Percentiles rank a stretch among this genome's conserved stretches.
These are phyloP conservation scores for Lysandra coridon DNA, from an alignment of 2,888 invertebrate genomes.

Conservation along the genomic window DNA sequence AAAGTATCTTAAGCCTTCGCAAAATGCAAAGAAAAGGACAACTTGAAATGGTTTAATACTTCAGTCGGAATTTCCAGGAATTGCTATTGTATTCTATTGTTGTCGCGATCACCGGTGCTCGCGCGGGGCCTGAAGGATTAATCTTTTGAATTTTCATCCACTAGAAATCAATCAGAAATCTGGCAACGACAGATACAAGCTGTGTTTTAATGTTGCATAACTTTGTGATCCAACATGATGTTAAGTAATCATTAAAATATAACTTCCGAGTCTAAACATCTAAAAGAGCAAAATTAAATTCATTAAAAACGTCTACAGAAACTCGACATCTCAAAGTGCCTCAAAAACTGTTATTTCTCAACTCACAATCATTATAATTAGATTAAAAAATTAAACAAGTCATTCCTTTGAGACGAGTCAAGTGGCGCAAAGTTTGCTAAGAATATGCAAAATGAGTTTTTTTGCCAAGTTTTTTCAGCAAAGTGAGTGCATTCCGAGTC, in stretches of 20 bases:
- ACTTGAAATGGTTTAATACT: no score
- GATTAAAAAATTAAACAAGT: conserved; percentile 29
- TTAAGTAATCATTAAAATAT: not conserved
- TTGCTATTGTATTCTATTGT: no score
- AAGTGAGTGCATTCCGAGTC: conserved; percentile 27
- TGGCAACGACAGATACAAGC: not conserved
- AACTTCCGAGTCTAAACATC: not conserved
- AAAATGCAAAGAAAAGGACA: not conserved
- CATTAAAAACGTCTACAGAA: conserved; percentile 17
- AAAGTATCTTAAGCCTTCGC: not conserved
- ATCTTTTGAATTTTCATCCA: no score
- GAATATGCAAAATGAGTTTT: conserved; percentile 25
- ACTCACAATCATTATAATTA: conserved; percentile 29
- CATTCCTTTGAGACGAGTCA: conserved; percentile 29
- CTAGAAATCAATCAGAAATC: no score
- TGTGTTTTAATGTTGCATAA: not conserved
- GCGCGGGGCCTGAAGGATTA: no score
- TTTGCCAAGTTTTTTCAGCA: not conserved
- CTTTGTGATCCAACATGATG: not conserved
- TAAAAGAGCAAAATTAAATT: conserved; percentile 24
- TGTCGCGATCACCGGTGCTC: no score
- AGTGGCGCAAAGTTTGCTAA: conserved; percentile 25
- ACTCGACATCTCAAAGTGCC: conserved; percentile 21
- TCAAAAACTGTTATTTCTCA: conserved; percentile 29
- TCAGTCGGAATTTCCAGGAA: no score